A percentile compares a stretch with the other conserved stretches of the same genome.
These are phyloP conservation scores for Phyllotis vaccarum DNA, from an alignment of 2,797 vertebrate genomes.

Conservation along the genomic window DNA sequence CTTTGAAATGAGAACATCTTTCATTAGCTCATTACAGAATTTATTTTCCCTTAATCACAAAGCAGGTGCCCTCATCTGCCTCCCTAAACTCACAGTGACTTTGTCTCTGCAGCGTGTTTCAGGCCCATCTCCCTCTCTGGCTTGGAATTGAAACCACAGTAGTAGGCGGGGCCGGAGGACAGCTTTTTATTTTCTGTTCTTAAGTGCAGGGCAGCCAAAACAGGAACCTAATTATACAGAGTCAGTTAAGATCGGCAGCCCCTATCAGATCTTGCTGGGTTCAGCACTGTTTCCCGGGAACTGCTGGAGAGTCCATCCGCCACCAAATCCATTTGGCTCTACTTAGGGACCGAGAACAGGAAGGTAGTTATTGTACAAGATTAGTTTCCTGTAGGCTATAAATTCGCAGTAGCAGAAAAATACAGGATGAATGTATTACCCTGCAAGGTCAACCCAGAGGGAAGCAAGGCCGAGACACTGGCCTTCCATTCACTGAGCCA, in stretches of 20 bases:
- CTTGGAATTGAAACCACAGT: conserved; percentile 69
- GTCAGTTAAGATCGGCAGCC: conserved; percentile 85
- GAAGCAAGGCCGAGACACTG: conserved; percentile 72
- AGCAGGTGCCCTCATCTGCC: conserved; percentile 18
- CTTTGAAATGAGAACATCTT: conserved; percentile 56
- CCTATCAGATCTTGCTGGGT: conserved; percentile 88
- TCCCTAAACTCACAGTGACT: conserved; percentile 43
- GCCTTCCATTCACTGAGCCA: conserved; percentile 62
- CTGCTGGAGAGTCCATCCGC: conserved; percentile 86
- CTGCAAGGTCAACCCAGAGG: conserved; percentile 89
- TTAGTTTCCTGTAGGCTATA: conserved; percentile 91
- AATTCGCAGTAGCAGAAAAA: conserved; percentile 89
- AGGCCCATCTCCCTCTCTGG: conserved; percentile 61
- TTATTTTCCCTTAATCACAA: background rate
- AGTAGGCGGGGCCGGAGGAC: background rate
- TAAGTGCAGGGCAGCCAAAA: conserved; percentile 83
- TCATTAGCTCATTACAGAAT: conserved; percentile 60
- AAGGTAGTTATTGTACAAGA: conserved; percentile 91
- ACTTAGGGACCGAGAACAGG: conserved; percentile 90
- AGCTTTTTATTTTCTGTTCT: conserved; percentile 61
- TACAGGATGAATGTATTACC: conserved; percentile 90
- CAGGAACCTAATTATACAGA: conserved; percentile 85
- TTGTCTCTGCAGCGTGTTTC: conserved; percentile 50
- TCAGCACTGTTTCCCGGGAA: conserved; percentile 89
- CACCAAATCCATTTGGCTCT: conserved; percentile 90